Conservation (phyloP, 2,113 vertebrate genomes). For the Tichodroma muraria region DNA sequence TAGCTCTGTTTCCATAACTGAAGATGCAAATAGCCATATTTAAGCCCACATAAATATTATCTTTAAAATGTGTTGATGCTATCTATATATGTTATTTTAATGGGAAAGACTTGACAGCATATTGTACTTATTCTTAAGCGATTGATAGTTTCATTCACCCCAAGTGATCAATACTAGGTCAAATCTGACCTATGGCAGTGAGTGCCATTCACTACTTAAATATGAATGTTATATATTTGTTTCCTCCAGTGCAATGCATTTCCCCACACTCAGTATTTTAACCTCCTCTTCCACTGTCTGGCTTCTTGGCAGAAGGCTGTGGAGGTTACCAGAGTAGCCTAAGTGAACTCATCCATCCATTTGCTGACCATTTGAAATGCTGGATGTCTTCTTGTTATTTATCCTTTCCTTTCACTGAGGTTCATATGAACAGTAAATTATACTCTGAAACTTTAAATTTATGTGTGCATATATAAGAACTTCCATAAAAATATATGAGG, state of each 20-base stretch:
- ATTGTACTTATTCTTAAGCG: background rate
- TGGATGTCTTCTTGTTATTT: background rate
- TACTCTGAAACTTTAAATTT: background rate
- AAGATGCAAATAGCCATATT: background rate
- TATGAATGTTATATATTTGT: background rate
- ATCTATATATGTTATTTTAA: background rate
- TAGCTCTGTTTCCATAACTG: background rate
- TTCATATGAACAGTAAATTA: conserved; percentile 3
- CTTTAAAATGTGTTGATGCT: background rate
- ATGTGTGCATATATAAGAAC: background rate
- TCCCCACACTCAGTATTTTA: background rate
- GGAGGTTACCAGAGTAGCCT: background rate
- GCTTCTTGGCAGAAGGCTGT: background rate
- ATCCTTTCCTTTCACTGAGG: background rate
- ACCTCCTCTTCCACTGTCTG: background rate
- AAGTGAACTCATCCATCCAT: background rate
- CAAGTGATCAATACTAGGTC: background rate
- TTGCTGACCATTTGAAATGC: background rate
- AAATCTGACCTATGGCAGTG: background rate
- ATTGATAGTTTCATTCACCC: background rate
- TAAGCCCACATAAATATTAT: background rate
- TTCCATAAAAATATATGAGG: background rate
- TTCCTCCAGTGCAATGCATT: background rate
- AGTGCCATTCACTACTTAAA: background rate
- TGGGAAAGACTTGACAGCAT: background rate